Evolutionary conservation across 2,797 vertebrate genomes (phyloP).

Genomic region (Distichodus sexfasciatus): DNA sequence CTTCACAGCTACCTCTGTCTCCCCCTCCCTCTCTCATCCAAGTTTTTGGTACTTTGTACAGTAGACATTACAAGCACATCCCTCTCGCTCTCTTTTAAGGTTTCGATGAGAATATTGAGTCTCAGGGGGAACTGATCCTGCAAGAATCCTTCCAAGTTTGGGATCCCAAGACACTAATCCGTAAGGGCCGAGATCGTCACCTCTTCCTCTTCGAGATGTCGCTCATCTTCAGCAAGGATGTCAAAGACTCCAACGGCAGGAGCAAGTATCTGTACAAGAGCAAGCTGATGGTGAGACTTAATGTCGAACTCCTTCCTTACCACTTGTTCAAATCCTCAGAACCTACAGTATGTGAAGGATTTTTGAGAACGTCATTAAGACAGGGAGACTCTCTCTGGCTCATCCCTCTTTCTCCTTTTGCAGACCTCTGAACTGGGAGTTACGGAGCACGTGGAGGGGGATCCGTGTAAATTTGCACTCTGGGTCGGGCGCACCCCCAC

Average conservation of each 20-base stretch:
- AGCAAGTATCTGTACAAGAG: constrained; percentile 99
- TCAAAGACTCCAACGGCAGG: constrained; percentile 96
- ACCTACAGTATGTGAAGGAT: too few relatives aligned
- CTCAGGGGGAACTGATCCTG: constrained; percentile 97
- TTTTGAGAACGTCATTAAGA: not conserved
- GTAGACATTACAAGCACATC: too few relatives aligned
- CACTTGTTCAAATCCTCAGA: too few relatives aligned
- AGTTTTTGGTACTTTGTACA: too few relatives aligned
- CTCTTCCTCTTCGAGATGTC: constrained; percentile 99
- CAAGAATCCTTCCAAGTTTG: constrained; percentile 99
- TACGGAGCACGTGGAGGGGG: constrained; percentile 86
- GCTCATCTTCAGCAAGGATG: constrained; percentile 97
- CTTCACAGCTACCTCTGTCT: too few relatives aligned
- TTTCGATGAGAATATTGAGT: constrained; percentile 97
- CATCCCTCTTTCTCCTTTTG: not conserved
- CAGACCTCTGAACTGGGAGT: constrained; percentile 86
- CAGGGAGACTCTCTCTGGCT: not conserved
- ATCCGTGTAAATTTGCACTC: constrained; percentile 84
- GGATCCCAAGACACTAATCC: constrained; percentile 98
- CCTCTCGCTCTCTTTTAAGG: constrained; percentile 65
- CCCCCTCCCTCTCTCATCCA: too few relatives aligned
- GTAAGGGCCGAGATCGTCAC: constrained; percentile 95
- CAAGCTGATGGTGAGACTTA: constrained; percentile 89
- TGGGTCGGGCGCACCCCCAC: constrained; percentile 92
- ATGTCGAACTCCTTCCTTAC: too few relatives aligned